Evolutionary conservation across 2,797 vertebrate genomes (phyloP), one percentile per base, ranked within the genome.

Genomic region (Knipowitschia caucasica): DNA sequence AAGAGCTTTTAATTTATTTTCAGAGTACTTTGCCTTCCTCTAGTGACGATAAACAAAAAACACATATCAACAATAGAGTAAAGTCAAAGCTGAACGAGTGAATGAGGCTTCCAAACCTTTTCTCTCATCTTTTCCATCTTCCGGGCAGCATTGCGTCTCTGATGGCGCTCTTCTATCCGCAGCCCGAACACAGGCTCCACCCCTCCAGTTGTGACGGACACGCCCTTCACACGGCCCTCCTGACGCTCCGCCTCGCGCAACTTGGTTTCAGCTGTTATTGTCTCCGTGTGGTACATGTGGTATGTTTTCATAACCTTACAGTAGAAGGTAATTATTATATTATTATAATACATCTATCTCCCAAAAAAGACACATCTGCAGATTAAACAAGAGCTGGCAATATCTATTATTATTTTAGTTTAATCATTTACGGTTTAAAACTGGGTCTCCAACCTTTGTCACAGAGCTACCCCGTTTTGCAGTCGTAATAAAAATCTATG

Each of bases 121-220:
- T 99, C 97, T 70, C 95, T 96, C 96, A 99, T 99, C 87, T 99
- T 99, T 87, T 99, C 96, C 63, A 99, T 99, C 86, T 98, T 98
- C 69, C 96, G 96, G 46, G 97, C 94, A 9, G 96, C 96, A 75
- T 97, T 99, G 54, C 97, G 91, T 56, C 97, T 91, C 86, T 97
- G 96, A 76, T 98, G 95, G 47, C 94, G 93, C 40, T 99, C 97
- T 70, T 99, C 97, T 7, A 95, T 92, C 53, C 95, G 88, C 67
- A 98, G 92, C 39, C 94, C 92, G 56, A 98, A 98, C 66, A 96
- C 92, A 0, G 94, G 94, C 70, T 99, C 96, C 18, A 87, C 92
- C 6, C 92, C 92, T 2, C 92, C 92, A 3, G 94, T 85, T 2
- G 83, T 72, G 17, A 73, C 81, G 0, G 79, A 63, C 69, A 82